These are phyloP conservation scores for Axis porcinus DNA, from an alignment of 2,113 vertebrate species.

Conservation along the genomic window DNA sequence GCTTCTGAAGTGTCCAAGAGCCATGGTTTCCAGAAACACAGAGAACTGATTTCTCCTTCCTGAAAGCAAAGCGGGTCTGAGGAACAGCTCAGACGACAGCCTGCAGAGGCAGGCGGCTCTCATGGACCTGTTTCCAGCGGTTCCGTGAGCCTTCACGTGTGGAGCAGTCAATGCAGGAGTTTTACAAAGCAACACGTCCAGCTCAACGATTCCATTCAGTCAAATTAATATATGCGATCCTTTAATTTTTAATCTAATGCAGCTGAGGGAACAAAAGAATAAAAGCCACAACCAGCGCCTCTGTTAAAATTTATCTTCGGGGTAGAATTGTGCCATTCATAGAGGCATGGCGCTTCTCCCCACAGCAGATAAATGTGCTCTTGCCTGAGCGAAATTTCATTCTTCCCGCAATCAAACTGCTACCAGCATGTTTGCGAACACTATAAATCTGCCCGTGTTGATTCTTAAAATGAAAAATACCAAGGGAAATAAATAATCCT, in stretches of 20 bases:
- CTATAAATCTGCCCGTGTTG: conserved; percentile 60
- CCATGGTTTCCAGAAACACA: neutral
- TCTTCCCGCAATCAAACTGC: conserved; percentile 51
- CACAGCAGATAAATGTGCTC: conserved; percentile 15
- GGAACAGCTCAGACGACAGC: accelerated
- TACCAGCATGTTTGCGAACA: conserved; percentile 53
- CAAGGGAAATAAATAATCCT: conserved; percentile 61
- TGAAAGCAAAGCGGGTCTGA: neutral
- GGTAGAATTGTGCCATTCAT: neutral
- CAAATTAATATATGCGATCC: neutral
- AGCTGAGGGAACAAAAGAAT: neutral
- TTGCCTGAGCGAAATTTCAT: conserved; percentile 34
- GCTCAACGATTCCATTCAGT: neutral
- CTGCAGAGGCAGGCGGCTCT: neutral
- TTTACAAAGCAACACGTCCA: neutral
- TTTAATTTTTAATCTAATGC: conserved; percentile 25
- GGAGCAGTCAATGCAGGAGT: neutral
- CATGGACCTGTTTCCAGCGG: accelerated
- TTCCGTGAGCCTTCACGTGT: neutral
- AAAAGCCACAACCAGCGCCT: neutral
- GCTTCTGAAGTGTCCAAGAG: neutral
- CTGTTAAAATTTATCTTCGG: neutral
- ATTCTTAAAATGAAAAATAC: conserved; percentile 64
- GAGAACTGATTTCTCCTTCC: neutral
- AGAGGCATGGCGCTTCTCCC: neutral